phyloP scores from a whole-genome alignment of 1,140 invertebrate species.

The Caenorhabditis tropicalis region DNA sequence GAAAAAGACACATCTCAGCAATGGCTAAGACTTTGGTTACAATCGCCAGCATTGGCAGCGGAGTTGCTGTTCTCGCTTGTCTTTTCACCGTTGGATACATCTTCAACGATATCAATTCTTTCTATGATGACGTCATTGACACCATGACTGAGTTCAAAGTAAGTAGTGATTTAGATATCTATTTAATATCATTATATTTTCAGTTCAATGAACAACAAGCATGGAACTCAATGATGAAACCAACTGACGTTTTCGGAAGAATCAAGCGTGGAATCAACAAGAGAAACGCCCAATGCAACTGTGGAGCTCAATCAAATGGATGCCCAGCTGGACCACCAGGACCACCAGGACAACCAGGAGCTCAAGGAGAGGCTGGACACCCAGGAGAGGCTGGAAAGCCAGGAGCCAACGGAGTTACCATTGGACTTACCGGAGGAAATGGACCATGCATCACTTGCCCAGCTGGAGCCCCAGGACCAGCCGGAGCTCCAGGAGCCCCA shows the following conservation, averaged over 20 bases:
- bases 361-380: slow-evolving; percentile 47
- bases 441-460: slow-evolving; percentile 56
- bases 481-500: slow-evolving; percentile 50
- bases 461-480: slow-evolving; percentile 51
- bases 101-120: slow-evolving; percentile 61
- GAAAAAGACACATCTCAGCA: not conserved
- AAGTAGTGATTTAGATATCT: not conserved
- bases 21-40: slow-evolving; percentile 54
- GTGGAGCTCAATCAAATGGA: slow-evolving; percentile 46
- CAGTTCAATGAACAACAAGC: slow-evolving; percentile 28
- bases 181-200: not conserved
- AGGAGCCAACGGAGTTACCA: slow-evolving; percentile 47
- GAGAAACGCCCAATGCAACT: slow-evolving; percentile 52
- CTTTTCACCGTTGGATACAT: slow-evolving; percentile 56
- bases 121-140: slow-evolving; percentile 60
- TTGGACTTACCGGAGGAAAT: slow-evolving; percentile 9
- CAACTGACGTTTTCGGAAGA: slow-evolving; percentile 31
- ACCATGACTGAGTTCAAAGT: slow-evolving; percentile 63
- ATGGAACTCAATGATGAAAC: slow-evolving; percentile 20
- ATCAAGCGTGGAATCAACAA: slow-evolving; percentile 44
- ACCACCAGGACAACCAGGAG: slow-evolving; percentile 51
- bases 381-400: slow-evolving; percentile 48
- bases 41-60: slow-evolving; percentile 50
- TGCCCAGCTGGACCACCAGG: slow-evolving; percentile 56
- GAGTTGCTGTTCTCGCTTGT: slow-evolving; percentile 55